These are phyloP conservation scores for Sylvicapra grimmia DNA, from an alignment of 2,113 vertebrate species.

Conservation along the genomic window DNA sequence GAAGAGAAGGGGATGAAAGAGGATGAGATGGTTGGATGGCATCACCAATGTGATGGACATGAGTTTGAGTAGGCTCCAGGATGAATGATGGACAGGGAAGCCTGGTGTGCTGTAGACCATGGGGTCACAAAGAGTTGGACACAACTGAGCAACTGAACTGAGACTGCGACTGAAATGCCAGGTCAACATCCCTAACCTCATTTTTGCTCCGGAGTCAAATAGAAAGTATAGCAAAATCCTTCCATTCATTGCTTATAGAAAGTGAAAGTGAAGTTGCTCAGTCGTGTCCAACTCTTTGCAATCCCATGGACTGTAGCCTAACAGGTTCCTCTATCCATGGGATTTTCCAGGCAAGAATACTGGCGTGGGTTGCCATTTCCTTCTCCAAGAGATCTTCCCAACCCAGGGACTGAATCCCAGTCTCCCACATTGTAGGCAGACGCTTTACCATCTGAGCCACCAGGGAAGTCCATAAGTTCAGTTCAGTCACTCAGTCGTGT, in stretches of 20 bases:
- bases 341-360: neutral
- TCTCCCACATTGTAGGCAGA: neutral
- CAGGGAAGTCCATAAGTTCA: neutral
- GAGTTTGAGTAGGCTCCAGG: neutral
- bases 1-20: neutral
- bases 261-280: neutral
- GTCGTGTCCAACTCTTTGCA: neutral
- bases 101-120: neutral
- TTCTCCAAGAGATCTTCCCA: neutral
- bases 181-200: neutral
- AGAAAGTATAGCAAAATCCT: neutral
- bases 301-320: neutral
- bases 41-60: fast-evolving
- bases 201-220: neutral
- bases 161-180: neutral
- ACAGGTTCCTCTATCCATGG: neutral
- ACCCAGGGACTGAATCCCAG: neutral
- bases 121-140: neutral
- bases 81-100: neutral
- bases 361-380: neutral
- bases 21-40: neutral
- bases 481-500: too few species aligned
- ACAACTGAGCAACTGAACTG: neutral
- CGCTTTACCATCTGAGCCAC: neutral
- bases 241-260: neutral